Evolutionary conservation across 2,888 invertebrate species (phyloP).

Genomic region (Eulithis prunata): DNA sequence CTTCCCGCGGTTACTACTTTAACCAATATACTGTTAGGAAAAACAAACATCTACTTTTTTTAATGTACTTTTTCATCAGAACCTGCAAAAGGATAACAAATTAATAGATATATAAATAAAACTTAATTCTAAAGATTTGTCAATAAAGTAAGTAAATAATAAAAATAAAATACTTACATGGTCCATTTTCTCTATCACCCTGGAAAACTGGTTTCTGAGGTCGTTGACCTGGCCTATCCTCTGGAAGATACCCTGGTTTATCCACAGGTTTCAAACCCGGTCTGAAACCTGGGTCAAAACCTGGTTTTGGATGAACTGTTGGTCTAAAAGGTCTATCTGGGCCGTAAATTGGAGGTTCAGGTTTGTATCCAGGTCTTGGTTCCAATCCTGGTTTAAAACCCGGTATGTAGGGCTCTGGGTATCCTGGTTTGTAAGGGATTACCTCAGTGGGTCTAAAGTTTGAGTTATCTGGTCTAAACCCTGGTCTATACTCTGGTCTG

Average conservation of each 20-base stretch:
- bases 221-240: conserved; percentile 33
- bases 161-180: conserved; percentile 53
- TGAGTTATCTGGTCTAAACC: conserved; percentile 49
- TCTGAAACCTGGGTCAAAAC: conserved; percentile 20
- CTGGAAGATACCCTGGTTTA: conserved; percentile 40
- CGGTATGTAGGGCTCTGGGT: conserved; percentile 38
- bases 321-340: conserved; percentile 38
- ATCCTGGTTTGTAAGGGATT: conserved; percentile 48
- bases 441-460: conserved; percentile 26
- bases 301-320: conserved; percentile 25
- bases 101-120: neutral
- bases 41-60: too few relatives aligned
- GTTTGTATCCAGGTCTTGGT: conserved; percentile 28
- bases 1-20: too few relatives aligned
- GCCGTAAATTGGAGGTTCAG: conserved; percentile 23
- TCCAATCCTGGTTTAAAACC: conserved; percentile 8
- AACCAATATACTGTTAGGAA: too few relatives aligned
- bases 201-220: conserved; percentile 50
- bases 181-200: conserved; percentile 58
- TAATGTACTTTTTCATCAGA: neutral
- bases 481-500: conserved; percentile 38
- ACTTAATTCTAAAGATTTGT: too few relatives aligned
- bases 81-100: neutral
- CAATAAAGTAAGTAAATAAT: neutral
- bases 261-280: conserved; percentile 34